Evolutionary conservation across 2,113 vertebrate species (phyloP), one percentile per base, ranked within the genome.

Genomic region (Cynoglossus semilaevis): DNA sequence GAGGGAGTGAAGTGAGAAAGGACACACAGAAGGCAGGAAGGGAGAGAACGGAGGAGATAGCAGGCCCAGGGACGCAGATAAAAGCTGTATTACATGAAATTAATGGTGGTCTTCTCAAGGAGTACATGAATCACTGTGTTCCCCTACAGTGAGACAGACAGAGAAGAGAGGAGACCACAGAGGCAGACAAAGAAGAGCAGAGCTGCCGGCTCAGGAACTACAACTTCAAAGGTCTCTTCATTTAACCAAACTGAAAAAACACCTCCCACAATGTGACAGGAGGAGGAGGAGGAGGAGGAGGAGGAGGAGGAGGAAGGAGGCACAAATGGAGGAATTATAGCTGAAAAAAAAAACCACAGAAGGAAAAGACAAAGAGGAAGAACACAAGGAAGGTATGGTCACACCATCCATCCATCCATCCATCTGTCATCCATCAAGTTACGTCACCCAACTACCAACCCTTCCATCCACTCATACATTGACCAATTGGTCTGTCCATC

Each of bases 21-120:
- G 55, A 77, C 49, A 45, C 37, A 19, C 51, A 22, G 70, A 77
- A 57, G 58, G 46, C 44, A 34, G 64, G 38, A 13, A 59, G 49
- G 47, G 37, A 68, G 69, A 68, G 54, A 77, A 90, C 44, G 63
- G 85, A 91, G 87, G 84, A 89, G 91, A 93, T 92, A 92, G 91
- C 90, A 88, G 89, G 93, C 92, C 88, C 91, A 91, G 91, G 88
- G 90, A 93, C 82, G 54, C 88, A 95, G 94, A 95, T 97, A 96
- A 96, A 95, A 95, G 93, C 92, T 92, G 94, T 93, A 94, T 93
- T 96, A 95, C 93, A 94, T 91, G 92, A 94, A 96, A 96, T 96
- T 95, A 97, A 96, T 95, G 93, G 93, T 92, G 91, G 91, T 84
- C 92, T 93, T 92, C 91, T 92, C 89, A 90, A 89, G 90, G 90